A percentile compares a stretch with the other conserved stretches of the same genome.
Evolutionary conservation across 2,113 vertebrate genomes (phyloP).

Genomic region (Planiliza haematocheilus): DNA sequence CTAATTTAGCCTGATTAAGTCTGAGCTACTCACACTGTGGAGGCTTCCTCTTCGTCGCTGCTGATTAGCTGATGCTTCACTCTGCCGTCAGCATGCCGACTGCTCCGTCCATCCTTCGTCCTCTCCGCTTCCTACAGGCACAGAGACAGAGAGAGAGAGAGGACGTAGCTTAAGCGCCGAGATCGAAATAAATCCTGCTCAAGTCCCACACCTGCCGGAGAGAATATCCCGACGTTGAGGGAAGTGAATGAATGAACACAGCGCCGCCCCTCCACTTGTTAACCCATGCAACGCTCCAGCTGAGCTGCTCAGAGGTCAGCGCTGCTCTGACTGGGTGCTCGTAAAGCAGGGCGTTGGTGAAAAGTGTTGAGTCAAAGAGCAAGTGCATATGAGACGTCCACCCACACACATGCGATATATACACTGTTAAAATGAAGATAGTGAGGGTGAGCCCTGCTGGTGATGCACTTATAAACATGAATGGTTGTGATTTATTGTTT

Average conservation of each 20-base stretch:
- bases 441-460: conserved; percentile 20
- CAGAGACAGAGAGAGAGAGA: conserved; percentile 9
- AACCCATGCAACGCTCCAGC: conserved; percentile 30
- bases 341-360: background rate
- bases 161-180: background rate
- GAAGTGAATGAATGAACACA: conserved; percentile 46
- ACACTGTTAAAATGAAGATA: conserved; percentile 13
- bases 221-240: conserved; percentile 45
- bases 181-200: conserved; percentile 1
- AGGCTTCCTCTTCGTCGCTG: conserved; percentile 51
- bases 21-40: conserved; percentile 67
- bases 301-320: background rate
- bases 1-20: background rate
- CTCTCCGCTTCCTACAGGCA: conserved; percentile 67
- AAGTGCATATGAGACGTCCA: background rate
- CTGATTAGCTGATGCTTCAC: conserved; percentile 45
- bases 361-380: conserved; percentile 1
- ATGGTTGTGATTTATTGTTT: background rate
- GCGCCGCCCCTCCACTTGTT: conserved; percentile 49
- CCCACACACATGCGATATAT: conserved; percentile 3
- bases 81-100: conserved; percentile 5
- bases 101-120: conserved; percentile 40
- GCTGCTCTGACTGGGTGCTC: background rate
- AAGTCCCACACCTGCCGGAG: conserved; percentile 16
- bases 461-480: conserved; percentile 54